phyloP scores from a whole-genome alignment of 2,888 invertebrate genomes.

The Xestia c-nigrum region DNA sequence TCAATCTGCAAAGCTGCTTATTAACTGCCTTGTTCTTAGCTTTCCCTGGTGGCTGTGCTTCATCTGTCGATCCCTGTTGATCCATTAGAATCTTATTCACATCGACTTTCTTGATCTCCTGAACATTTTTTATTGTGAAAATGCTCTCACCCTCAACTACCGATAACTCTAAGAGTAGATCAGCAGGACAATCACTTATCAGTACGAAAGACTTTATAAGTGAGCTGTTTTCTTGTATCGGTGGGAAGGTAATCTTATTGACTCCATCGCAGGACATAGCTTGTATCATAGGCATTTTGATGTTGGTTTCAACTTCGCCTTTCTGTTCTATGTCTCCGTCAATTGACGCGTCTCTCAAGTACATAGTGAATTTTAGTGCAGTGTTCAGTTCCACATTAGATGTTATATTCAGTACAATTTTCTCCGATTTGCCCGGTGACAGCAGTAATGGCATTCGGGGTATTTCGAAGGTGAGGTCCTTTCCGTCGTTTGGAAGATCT shows the following conservation, averaged over 20 bases:
- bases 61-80: slow-evolving; percentile 73
- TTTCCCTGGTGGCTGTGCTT: slow-evolving; percentile 68
- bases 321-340: slow-evolving; percentile 79
- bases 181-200: slow-evolving; percentile 82
- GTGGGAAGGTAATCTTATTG: slow-evolving; percentile 80
- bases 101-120: slow-evolving; percentile 83
- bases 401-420: slow-evolving; percentile 79
- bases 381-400: slow-evolving; percentile 78
- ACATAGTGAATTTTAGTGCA: slow-evolving; percentile 75
- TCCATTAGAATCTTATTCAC: slow-evolving; percentile 83
- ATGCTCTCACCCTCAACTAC: slow-evolving; percentile 78
- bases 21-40: slow-evolving; percentile 75
- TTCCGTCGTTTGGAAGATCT: slow-evolving; percentile 71
- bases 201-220: slow-evolving; percentile 81
- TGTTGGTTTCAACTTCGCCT: slow-evolving; percentile 75
- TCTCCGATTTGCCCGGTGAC: slow-evolving; percentile 82
- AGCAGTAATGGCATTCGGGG: slow-evolving; percentile 82
- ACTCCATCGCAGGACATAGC: slow-evolving; percentile 83
- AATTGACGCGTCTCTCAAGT: slow-evolving; percentile 80
- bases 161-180: slow-evolving; percentile 81
- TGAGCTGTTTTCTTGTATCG: slow-evolving; percentile 76
- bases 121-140: slow-evolving; percentile 81
- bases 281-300: slow-evolving; percentile 83
- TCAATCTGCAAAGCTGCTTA: slow-evolving; percentile 83
- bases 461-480: slow-evolving; percentile 79